A percentile compares a stretch with the other conserved stretches of the same genome.
Conservation (phyloP, 1,140 invertebrate species). For the Drosophila arawakana region DNA sequence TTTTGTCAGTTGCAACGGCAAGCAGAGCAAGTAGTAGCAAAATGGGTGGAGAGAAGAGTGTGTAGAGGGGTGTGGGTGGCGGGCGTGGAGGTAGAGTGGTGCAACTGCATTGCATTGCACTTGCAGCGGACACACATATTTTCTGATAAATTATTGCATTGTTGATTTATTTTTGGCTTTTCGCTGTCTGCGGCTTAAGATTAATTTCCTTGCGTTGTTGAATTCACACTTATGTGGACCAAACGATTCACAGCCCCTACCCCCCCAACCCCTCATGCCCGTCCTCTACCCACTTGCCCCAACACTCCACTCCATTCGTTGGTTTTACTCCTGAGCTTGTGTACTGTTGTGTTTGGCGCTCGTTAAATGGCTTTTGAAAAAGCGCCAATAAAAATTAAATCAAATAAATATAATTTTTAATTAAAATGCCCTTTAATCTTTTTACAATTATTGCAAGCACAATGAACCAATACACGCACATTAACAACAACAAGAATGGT, state of each 20-base stretch:
- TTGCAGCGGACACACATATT: constrained; percentile 82
- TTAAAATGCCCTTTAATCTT: constrained; percentile 81
- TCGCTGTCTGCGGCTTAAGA: constrained; percentile 83
- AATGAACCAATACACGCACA: constrained; percentile 41
- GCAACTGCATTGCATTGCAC: constrained; percentile 25
- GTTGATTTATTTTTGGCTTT: constrained; percentile 83
- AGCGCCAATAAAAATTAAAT: constrained; percentile 82
- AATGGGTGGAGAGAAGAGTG: not conserved
- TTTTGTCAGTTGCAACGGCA: constrained; percentile 39
- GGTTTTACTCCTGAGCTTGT: not conserved
- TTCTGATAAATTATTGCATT: constrained; percentile 83
- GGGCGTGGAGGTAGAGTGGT: not conserved
- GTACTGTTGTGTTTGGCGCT: constrained; percentile 30
- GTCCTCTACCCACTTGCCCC: no score
- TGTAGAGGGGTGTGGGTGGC: not conserved
- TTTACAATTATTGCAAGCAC: constrained; percentile 74
- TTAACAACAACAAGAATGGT: not conserved
- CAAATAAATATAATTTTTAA: constrained; percentile 83
- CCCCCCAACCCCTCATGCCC: not conserved
- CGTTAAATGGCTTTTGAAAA: constrained; percentile 80
- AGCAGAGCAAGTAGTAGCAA: not conserved
- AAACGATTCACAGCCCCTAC: not conserved
- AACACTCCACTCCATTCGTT: constrained; percentile 5
- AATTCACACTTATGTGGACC: constrained; percentile 72
- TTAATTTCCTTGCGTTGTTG: constrained; percentile 83